Percentiles rank a stretch among this genome's conserved stretches.
phyloP scores from a whole-genome alignment of 2,888 invertebrate species.

The Cephonodes hylas region DNA sequence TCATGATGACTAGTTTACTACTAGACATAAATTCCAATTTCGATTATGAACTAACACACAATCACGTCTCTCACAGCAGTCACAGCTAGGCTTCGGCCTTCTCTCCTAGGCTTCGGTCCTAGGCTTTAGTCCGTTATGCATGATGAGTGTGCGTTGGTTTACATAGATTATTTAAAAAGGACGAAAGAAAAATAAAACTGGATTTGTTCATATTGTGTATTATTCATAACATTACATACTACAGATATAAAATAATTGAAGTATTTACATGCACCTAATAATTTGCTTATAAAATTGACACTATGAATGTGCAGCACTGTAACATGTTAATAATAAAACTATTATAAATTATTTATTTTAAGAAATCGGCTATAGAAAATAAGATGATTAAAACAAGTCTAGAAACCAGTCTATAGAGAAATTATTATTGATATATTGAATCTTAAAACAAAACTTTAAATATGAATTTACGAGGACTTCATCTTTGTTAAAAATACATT shows the following conservation, averaged over 20 bases:
- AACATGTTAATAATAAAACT: not conserved
- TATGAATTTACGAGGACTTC: slow-evolving; percentile 26
- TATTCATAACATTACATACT: slow-evolving; percentile 1
- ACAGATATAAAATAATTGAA: not conserved
- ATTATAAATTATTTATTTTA: not conserved
- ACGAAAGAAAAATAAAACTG: not conserved
- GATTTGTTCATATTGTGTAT: not conserved
- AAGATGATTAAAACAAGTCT: not conserved
- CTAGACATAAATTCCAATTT: no score
- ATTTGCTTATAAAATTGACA: not conserved
- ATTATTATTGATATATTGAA: not conserved
- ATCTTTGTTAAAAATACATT: slow-evolving; percentile 69
- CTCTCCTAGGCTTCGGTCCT: no score
- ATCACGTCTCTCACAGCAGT: no score
- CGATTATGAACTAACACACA: no score
- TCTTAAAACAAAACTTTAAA: not conserved
- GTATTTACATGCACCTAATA: slow-evolving; percentile 4
- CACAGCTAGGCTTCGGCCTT: no score
- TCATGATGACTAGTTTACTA: no score
- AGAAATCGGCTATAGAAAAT: not conserved
- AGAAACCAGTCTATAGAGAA: not conserved
- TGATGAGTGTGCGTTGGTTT: no score
- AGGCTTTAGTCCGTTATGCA: no score
- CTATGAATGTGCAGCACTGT: not conserved
- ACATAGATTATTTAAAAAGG: not conserved